Conservation (phyloP, 2,888 invertebrate genomes). For the Leptopterna dolabrata region DNA sequence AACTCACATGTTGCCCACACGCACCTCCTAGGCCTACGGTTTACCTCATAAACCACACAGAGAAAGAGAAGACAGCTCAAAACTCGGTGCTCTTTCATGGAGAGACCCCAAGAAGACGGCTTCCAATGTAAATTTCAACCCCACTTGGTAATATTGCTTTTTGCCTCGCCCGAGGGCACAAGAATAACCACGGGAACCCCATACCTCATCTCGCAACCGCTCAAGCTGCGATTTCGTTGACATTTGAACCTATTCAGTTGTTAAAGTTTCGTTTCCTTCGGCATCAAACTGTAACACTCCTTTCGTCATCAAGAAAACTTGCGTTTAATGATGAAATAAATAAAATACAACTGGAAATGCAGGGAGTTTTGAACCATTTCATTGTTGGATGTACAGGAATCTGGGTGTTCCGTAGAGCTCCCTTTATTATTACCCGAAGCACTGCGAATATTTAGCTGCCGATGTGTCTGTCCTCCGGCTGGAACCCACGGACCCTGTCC, state of each 20-base stretch:
- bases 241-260: background rate
- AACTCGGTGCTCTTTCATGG: background rate
- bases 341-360: too few relatives aligned
- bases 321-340: too few relatives aligned
- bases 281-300: background rate
- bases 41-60: background rate
- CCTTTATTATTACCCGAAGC: too few relatives aligned
- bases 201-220: conserved; percentile 3
- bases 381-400: too few relatives aligned
- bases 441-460: too few relatives aligned
- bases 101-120: background rate
- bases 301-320: background rate
- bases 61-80: conserved; percentile 3
- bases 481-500: too few relatives aligned
- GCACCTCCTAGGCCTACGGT: background rate
- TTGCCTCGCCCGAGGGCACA: background rate
- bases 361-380: too few relatives aligned
- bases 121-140: conserved; percentile 11
- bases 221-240: background rate
- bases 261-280: background rate
- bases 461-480: too few relatives aligned
- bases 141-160: conserved; percentile 11
- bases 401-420: too few relatives aligned
- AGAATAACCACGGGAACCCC: background rate
- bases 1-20: background rate